phyloP scores from a whole-genome alignment of 2,888 invertebrate genomes.

The Luperina nickerlii region DNA sequence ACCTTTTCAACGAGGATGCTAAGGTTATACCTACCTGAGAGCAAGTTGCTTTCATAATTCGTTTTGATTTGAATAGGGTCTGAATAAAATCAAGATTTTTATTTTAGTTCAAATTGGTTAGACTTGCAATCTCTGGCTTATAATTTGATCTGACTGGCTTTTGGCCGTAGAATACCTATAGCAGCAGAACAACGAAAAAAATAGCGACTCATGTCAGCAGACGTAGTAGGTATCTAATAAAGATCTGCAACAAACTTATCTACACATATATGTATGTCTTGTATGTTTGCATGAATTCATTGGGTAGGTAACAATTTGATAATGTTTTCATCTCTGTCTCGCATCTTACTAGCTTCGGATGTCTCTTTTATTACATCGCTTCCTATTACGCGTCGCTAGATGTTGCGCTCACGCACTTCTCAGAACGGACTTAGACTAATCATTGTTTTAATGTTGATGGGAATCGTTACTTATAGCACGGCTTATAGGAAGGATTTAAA shows the following conservation, averaged over 20 bases:
- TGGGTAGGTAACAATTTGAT: constrained; percentile 34
- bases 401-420: constrained; percentile 32
- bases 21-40: constrained; percentile 50
- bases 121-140: background rate
- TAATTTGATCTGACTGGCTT: background rate
- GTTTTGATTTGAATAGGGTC: constrained; percentile 16
- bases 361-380: constrained; percentile 68
- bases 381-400: constrained; percentile 67
- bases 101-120: background rate
- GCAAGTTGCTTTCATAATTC: constrained; percentile 33
- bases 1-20: constrained; percentile 56
- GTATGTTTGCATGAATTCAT: constrained; percentile 31
- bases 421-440: constrained; percentile 38
- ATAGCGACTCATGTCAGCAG: background rate
- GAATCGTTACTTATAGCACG: constrained; percentile 5
- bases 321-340: constrained; percentile 57
- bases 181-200: background rate
- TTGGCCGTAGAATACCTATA: background rate
- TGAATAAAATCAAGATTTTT: constrained; percentile 6
- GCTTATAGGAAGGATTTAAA: no score
- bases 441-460: constrained; percentile 22
- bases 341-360: constrained; percentile 38
- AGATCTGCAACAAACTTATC: constrained; percentile 13
- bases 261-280: background rate
- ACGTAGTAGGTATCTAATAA: constrained; percentile 11